Percentiles rank a stretch among this genome's conserved stretches.
Evolutionary conservation across 2,797 vertebrate species (phyloP).

Genomic region (Salarias fasciatus): DNA sequence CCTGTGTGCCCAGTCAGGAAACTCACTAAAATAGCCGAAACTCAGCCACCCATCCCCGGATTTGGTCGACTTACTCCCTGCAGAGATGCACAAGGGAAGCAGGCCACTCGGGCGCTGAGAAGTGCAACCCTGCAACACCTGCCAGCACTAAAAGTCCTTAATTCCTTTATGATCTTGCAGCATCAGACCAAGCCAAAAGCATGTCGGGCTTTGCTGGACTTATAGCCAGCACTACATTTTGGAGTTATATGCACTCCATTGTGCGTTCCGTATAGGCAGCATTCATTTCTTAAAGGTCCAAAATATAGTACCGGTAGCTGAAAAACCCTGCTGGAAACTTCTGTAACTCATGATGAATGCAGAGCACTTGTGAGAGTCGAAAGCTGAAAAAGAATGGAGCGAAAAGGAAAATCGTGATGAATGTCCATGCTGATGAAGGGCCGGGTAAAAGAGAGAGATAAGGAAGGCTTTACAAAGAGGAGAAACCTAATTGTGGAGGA

Average conservation of each 20-base stretch:
- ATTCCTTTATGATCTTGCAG: conserved; percentile 2
- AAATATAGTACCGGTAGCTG: conserved; percentile 3
- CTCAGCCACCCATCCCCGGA: conserved; percentile 43
- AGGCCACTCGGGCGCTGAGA: conserved; percentile 5
- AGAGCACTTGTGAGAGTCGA: conserved; percentile 41
- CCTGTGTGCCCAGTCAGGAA: conserved; percentile 35
- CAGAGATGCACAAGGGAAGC: conserved; percentile 29
- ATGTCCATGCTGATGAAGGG: conserved; percentile 63
- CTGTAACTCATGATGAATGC: conserved; percentile 55
- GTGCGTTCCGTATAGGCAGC: not conserved
- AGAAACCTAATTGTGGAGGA: conserved; percentile 74
- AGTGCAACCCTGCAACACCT: conserved; percentile 3
- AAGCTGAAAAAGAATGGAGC: conserved; percentile 53
- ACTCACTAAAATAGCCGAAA: conserved; percentile 36
- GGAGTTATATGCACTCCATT: conserved; percentile 8
- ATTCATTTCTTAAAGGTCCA: conserved; percentile 7
- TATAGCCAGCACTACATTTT: conserved; percentile 11
- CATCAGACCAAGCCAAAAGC: conserved; percentile 9
- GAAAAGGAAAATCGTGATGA: conserved; percentile 61
- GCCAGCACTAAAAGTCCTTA: conserved; percentile 9
- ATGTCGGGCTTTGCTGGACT: conserved; percentile 7
- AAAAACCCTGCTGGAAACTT: conserved; percentile 18
- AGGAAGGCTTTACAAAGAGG: conserved; percentile 67
- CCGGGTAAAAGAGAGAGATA: conserved; percentile 61
- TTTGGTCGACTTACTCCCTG: conserved; percentile 43